Base-by-base conservation (phyloP, 2,888 invertebrate genomes). In the Agrotis segetum region DNA sequence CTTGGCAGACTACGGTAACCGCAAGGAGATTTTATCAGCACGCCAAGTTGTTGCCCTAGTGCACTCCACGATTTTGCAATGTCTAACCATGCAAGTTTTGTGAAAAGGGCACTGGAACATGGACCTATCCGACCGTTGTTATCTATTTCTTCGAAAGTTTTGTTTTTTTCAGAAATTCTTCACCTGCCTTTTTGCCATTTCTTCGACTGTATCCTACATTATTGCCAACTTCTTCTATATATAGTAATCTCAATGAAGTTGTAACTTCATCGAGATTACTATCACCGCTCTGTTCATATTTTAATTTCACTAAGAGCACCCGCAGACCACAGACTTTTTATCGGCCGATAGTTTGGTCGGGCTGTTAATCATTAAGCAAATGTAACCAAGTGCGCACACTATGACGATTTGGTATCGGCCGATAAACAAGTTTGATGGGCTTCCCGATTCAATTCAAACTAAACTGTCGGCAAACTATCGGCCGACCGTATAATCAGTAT, bases 1-100 rank as follows among this genome's bases (percentile, higher is more conserved):
- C 64, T 64, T 61, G 55, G 68, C 69, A 46, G 44, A 44, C 60
- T 62, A 69, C 63, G 40, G 52, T 76, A 70, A 81, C 64, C 47
- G 19, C 64, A 24, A 46, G 61, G 49, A 75, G 77, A 78, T 76
- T 62, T 69, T 81, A 78, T 81, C 77, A 55, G 61, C 2, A 19
- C 11, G 24, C 69, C 49, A 64, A 40, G 61, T 61, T 53, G 64
- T n/a, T 75, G 75, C 67, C 50, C 55, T 61, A 64, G 44, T 69
- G 24, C 44, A 65, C 49, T 62, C 61, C 16, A 55, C 34, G 47
- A 76, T 78, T 62, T 70, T 65, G 80, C 59, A 79, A 77, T 50
- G 3, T 13, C 21, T 49, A 17, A 60, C 50, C 19, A 50, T 13
- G 17, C 16, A 58, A 34, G 34, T 50, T 34, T 34, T 1, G 13